Base-by-base conservation (phyloP, 2,113 vertebrate genomes). In the Lota lota region DNA sequence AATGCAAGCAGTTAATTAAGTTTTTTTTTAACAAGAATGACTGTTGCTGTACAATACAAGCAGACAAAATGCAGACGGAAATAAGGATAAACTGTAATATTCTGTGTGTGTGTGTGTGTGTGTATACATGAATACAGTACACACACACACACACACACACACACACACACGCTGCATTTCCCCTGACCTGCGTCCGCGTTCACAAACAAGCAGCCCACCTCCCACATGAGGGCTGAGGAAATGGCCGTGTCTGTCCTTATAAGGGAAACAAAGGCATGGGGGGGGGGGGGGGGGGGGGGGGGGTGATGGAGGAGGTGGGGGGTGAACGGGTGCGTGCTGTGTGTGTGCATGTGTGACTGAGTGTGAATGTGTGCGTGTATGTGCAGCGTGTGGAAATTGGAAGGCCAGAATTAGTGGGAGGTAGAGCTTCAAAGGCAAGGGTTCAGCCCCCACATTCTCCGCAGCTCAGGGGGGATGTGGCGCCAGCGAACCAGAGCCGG, bases 391-490 rank as follows among this genome's bases (percentile, higher is more conserved):
- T 92, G 90, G 91, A 93, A 92, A 92, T 91, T 91, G 92, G 92
- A 92, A 93, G 92, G 92, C 92, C 91, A 93, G 91, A 93, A 93
- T 92, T 93, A 91, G 92, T 91, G 90, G 92, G 92, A 93, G 92
- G 91, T 93, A 92, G 92, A 92, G 91, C 92, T 92, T 93, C 92
- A 92, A 92, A 93, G 92, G 90, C 90, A 86, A 88, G 86, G 89
- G 86, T 85, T 82, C 92, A 91, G 91, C 91, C 90, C 90, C 91
- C 91, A 90, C 90, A 90, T 92, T 93, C 91, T 92, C 92, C 86
- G 88, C 88, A 92, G 91, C 92, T 90, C 92, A 88, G 89, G 89
- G 90, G 91, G 91, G 91, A 92, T 88, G 90, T 90, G 92, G 91
- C 91, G 91, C 91, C 91, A 91, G 87, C 84, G 84, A 91, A 93